phyloP scores from a whole-genome alignment of 2,888 invertebrate genomes.

The Xylocampa areola region DNA sequence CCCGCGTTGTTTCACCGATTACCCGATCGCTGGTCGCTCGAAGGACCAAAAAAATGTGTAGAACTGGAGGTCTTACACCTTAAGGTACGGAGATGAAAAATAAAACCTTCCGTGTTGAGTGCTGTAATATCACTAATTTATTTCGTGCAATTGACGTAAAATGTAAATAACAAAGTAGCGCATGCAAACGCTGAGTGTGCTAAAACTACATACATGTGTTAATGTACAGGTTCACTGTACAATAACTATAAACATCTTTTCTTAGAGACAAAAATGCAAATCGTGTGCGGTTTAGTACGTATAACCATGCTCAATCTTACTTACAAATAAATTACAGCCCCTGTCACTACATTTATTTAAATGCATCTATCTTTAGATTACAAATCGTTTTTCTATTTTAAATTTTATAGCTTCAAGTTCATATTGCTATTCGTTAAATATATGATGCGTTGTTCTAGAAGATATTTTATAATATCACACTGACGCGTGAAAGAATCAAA shows the following conservation, averaged over 20 bases:
- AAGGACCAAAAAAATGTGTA: too few relatives aligned
- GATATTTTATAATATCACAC: slow-evolving; percentile 30
- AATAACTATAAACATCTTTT: slow-evolving; percentile 59
- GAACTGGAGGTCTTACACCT: too few relatives aligned
- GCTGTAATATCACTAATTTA: too few relatives aligned
- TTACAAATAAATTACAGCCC: slow-evolving; percentile 71
- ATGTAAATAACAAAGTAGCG: too few relatives aligned
- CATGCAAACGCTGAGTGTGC: too few relatives aligned
- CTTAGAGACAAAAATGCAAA: slow-evolving; percentile 76
- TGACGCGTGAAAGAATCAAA: slow-evolving; percentile 43
- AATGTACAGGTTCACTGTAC: too few relatives aligned
- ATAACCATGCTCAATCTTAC: slow-evolving; percentile 64
- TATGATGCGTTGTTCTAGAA: slow-evolving; percentile 35
- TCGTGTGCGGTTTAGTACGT: slow-evolving; percentile 68
- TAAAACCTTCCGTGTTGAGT: too few relatives aligned
- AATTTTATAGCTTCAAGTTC: slow-evolving; percentile 51
- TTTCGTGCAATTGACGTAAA: too few relatives aligned
- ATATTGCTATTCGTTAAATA: slow-evolving; percentile 38
- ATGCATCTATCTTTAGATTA: slow-evolving; percentile 64
- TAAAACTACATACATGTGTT: too few relatives aligned
- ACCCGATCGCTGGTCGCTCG: too few relatives aligned
- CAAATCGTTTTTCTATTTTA: slow-evolving; percentile 60
- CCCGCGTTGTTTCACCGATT: too few relatives aligned
- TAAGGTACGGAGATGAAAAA: too few relatives aligned
- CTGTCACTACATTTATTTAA: slow-evolving; percentile 75